Evolutionary conservation across 2,888 invertebrate genomes (phyloP), one percentile per base, ranked within the genome.

Genomic region (Noctua comes): DNA sequence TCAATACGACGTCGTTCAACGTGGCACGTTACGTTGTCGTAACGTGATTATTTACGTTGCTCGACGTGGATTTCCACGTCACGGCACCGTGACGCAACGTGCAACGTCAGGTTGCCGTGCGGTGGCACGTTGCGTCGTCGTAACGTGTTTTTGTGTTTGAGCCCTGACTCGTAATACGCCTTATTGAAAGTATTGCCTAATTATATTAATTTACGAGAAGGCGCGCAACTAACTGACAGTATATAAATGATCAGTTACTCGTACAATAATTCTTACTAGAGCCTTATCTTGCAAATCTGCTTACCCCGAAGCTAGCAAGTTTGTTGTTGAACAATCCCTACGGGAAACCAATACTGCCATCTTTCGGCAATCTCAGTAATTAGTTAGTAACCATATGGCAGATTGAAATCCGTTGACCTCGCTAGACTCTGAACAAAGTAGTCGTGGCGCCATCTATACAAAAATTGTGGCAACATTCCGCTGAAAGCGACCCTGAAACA

Each of bases 401-500:
- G 31, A n/a, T 51, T 16, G 3, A 54, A 51, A 48, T 54, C 1
- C 1, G 21, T n/a, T 64, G 57, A 36, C 21, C 46, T 13, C 21
- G 31, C 3, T 54, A 43, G 18, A 40, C 11, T 27, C 13, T 8
- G 36, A 21, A 31, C 16, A 18, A 40, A 54, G 16, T 54, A 13
- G 0, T 18, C 11, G 46, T 62, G 31, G 70, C 88, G 86, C 86
- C 88, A 88, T 73, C 86, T 88, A 57, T 13, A 31, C 31, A 24
- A 18, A 40, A 48, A 10, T 7, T 2, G 10, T 1, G 10, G n/a
- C 64, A 76, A 77, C 69, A 24, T n/a, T 8, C 18, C 31, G 59
- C 78, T 75, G 88, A 85, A 87, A 76, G 59, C 13, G 40, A 59
- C 31, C n/a, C 68, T 79, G 85, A 80, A 87, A 68, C 27, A 59